Base-by-base conservation (phyloP, 2,113 vertebrate genomes). In the Puffinus mauretanicus region DNA sequence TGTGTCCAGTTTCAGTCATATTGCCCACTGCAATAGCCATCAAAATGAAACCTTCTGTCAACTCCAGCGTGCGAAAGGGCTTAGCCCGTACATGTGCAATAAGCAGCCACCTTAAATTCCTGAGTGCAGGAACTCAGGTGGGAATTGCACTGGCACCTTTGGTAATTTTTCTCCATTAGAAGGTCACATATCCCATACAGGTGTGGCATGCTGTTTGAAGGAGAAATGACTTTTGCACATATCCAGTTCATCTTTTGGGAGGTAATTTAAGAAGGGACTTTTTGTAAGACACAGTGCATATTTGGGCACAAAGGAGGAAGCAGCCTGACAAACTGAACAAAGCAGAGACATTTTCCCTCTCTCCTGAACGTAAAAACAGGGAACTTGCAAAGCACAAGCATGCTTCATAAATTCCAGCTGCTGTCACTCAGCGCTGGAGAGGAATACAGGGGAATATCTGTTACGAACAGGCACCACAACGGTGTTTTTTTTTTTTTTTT, bases 401-500 rank as follows among this genome's bases (percentile, higher is more conserved):
- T 93, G 94, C 78, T 95, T 96, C 96, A 97, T 96, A 94, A 96
- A 96, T 97, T 95, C 92, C 96, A 96, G 62, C 90, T 93, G 93
- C 94, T 97, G 96, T 96, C 96, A 96, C 78, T 96, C 96, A 96
- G 90, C 0, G 0, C 70, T 61, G 57, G 71, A 93, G 49, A 85
- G 85, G 82, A 96, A 76, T 95, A 96, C 32, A 51, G 82, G 92
- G 84, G 54, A 96, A 95, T 96, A 97, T 96, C 87, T 95, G 78
- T 93, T 96, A 87, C 38, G 5, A 91, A 84, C 93, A 93, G 84
- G 87, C 93, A 95, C 65, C 40, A 42, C 51, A 73, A 46, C 0
- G 1, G 71, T 88, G 69, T 0, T 2, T 36, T 52, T 80, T 57
- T 69, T n/a, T 49, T 18, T 7, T 24, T 8, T 1, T 80, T 91